phyloP scores from a whole-genome alignment of 2,888 invertebrate species.

The Lasius fuliginosus region DNA sequence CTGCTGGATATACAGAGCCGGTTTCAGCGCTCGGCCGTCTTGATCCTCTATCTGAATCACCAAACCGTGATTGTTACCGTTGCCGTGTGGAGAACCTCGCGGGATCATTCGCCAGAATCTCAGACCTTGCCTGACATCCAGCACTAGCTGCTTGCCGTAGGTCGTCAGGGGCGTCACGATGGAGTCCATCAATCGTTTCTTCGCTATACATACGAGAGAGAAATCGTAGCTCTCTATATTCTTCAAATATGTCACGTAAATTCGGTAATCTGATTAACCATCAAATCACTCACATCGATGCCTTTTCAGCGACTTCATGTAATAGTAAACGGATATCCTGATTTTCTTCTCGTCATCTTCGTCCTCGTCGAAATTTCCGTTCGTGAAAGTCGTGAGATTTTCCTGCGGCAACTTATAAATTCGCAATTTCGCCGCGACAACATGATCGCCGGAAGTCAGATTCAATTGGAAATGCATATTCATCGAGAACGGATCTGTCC shows the following conservation, averaged over 20 bases:
- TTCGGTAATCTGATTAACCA: not conserved
- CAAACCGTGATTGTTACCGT: slow-evolving; percentile 86
- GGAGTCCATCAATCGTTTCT: slow-evolving; percentile 84
- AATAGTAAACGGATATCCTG: slow-evolving; percentile 88
- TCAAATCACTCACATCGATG: slow-evolving; percentile 86
- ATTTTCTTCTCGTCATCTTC: slow-evolving; percentile 87
- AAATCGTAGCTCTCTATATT: slow-evolving; percentile 1
- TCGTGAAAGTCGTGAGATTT: slow-evolving; percentile 80
- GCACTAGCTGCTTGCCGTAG: slow-evolving; percentile 80
- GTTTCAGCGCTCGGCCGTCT: slow-evolving; percentile 87
- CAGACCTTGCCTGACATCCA: slow-evolving; percentile 82
- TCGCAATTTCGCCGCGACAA: slow-evolving; percentile 87
- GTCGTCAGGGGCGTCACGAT: slow-evolving; percentile 81
- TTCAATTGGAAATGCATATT: slow-evolving; percentile 88
- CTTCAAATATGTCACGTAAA: not conserved
- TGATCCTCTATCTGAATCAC: slow-evolving; percentile 89
- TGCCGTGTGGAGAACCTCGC: slow-evolving; percentile 65
- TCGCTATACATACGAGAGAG: slow-evolving; percentile 72
- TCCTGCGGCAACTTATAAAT: slow-evolving; percentile 87
- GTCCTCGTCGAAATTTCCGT: slow-evolving; percentile 77
- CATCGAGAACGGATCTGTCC: slow-evolving; percentile 87
- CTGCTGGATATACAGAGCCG: slow-evolving; percentile 87
- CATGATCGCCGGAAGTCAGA: slow-evolving; percentile 86
- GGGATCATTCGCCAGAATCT: slow-evolving; percentile 81
- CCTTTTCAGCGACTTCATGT: slow-evolving; percentile 88